These are phyloP conservation scores for Alectoris magna DNA, from an alignment of 2,797 vertebrate genomes.

Conservation along the genomic window DNA sequence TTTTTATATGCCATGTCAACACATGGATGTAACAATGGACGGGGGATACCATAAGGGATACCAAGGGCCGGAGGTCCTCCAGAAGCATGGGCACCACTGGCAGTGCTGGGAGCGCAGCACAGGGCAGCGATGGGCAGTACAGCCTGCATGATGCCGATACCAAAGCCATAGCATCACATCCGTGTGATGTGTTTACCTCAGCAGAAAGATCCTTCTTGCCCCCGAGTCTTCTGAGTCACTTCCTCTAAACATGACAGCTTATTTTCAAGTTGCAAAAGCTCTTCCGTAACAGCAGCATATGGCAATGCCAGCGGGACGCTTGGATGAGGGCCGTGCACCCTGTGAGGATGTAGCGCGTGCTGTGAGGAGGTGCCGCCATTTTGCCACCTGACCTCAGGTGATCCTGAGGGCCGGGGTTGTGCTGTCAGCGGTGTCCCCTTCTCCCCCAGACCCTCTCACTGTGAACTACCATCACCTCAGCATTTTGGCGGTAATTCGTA, in stretches of 20 bases:
- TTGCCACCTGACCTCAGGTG: too few relatives aligned
- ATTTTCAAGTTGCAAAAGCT: not conserved
- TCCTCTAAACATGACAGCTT: not conserved
- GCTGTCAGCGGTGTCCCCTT: too few relatives aligned
- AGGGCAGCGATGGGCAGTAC: rapidly evolving
- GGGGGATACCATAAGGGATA: not conserved
- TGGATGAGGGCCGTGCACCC: not conserved
- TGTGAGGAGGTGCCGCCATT: not conserved
- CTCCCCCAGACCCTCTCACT: too few relatives aligned
- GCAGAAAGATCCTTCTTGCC: not conserved
- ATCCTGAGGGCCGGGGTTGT: too few relatives aligned
- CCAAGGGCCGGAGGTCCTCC: rapidly evolving
- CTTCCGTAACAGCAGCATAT: not conserved
- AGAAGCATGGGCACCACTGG: not conserved
- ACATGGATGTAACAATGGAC: not conserved
- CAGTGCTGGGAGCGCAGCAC: rapidly evolving
- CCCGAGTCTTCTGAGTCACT: not conserved
- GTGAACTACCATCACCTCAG: too few relatives aligned
- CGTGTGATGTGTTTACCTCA: not conserved
- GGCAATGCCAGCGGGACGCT: not conserved
- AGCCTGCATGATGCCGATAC: rapidly evolving
- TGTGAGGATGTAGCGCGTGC: not conserved
- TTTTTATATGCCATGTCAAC: not conserved
- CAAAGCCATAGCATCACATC: not conserved
- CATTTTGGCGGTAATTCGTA: too few relatives aligned